Conservation (phyloP, 2,113 vertebrate species). For the Porphyrio hochstetteri region DNA sequence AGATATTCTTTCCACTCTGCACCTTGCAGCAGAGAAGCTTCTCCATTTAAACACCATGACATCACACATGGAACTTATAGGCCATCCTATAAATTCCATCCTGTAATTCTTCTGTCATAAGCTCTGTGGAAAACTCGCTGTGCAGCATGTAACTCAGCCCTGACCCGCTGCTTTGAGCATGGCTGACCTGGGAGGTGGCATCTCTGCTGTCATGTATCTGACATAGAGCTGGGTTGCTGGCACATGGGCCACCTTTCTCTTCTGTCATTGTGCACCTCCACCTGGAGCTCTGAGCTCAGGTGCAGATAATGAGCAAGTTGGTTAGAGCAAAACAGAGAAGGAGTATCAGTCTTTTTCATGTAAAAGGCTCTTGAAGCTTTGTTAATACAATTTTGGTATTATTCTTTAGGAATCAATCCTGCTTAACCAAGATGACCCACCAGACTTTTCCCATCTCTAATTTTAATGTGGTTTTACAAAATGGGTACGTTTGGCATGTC, state of each 20-base stretch:
- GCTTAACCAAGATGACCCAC: not conserved
- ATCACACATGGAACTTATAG: not conserved
- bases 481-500: not conserved
- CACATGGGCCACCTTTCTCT: not conserved
- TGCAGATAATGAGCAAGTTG: not conserved
- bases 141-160: not conserved
- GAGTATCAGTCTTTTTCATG: not conserved
- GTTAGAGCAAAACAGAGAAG: not conserved
- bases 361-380: not conserved
- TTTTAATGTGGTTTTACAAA: constrained; percentile 39
- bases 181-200: not conserved
- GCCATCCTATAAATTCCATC: not conserved
- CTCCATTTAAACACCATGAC: not conserved
- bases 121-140: not conserved
- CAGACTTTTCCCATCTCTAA: not conserved
- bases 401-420: not conserved
- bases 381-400: not conserved
- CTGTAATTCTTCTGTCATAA: constrained; percentile 4
- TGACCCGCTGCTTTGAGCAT: not conserved
- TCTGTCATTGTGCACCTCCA: not conserved
- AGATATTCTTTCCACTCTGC: not conserved
- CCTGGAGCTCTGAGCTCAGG: not conserved
- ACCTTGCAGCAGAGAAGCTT: not conserved
- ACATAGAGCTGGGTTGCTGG: not conserved
- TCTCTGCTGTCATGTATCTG: not conserved